phyloP scores from a whole-genome alignment of 1,140 invertebrate species.

The Anagrus nilaparvatae region DNA sequence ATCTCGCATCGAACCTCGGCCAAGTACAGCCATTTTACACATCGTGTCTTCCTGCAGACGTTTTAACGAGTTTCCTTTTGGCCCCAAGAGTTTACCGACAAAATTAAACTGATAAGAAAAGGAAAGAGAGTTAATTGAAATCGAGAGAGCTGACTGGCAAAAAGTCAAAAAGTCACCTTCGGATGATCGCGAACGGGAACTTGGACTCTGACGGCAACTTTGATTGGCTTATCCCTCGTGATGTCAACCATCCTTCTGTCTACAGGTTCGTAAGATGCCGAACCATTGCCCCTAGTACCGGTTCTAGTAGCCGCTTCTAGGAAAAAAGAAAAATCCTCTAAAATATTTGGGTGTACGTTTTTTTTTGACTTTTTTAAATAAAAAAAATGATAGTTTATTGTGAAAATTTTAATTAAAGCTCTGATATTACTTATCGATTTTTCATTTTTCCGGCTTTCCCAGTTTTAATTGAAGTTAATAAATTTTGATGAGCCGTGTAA shows the following conservation, averaged over 20 bases:
- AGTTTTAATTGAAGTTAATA: too few species aligned
- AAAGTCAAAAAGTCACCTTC: conserved; percentile 50
- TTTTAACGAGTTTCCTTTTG: conserved; percentile 87
- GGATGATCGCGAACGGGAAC: conserved; percentile 81
- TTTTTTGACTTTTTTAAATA: too few species aligned
- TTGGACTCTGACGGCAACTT: conserved; percentile 71
- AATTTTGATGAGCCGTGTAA: too few species aligned
- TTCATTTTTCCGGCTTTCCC: too few species aligned
- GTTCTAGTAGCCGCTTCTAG: too few species aligned
- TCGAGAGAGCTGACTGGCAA: not conserved
- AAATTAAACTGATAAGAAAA: conserved; percentile 77
- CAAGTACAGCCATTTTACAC: conserved; percentile 91
- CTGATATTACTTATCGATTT: too few species aligned
- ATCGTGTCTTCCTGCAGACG: conserved; percentile 87
- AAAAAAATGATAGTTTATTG: too few species aligned
- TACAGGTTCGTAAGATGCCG: conserved; percentile 26
- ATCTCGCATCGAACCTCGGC: conserved; percentile 89
- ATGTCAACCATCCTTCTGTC: conserved; percentile 66
- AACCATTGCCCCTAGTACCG: conserved; percentile 16
- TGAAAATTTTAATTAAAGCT: too few species aligned
- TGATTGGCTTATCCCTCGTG: conserved; percentile 73
- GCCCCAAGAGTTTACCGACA: conserved; percentile 85
- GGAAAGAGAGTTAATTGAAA: too few species aligned
- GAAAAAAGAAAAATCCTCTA: too few species aligned
- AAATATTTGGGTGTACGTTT: too few species aligned